A percentile compares a stretch with the other conserved stretches of the same genome.
These are phyloP conservation scores for Drosophila simulans DNA, from an alignment of 1,140 invertebrate species.

Conservation along the genomic window DNA sequence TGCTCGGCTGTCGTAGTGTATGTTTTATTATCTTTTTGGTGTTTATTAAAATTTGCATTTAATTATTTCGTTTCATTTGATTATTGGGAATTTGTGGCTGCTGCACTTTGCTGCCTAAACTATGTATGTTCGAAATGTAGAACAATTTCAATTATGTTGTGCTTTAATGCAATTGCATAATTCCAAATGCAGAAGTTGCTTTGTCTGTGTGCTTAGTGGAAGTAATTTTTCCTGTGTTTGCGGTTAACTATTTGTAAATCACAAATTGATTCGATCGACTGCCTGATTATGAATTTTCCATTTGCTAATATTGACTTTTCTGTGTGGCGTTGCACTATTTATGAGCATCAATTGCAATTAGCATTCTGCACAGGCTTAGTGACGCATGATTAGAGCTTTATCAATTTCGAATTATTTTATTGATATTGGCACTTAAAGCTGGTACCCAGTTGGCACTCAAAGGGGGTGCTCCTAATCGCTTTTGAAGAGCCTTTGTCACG, in stretches of 20 bases:
- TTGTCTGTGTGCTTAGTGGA: slow-evolving; percentile 14
- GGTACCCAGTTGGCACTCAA: slow-evolving; percentile 14
- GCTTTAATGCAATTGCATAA: slow-evolving; percentile 53
- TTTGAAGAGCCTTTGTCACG: slow-evolving; percentile 1
- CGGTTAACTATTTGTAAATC: slow-evolving; percentile 52
- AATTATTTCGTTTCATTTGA: slow-evolving; percentile 65
- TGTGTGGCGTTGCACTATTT: slow-evolving; percentile 17
- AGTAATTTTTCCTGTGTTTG: slow-evolving; percentile 40
- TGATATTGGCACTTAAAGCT: slow-evolving; percentile 48
- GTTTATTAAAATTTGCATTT: slow-evolving; percentile 78
- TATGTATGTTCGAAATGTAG: slow-evolving; percentile 9
- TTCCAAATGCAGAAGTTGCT: not conserved
- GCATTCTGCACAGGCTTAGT: slow-evolving; percentile 57
- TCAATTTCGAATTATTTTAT: slow-evolving; percentile 53
- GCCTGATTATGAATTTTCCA: slow-evolving; percentile 44
- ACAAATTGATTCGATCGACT: slow-evolving; percentile 44
- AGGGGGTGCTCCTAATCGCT: slow-evolving; percentile 1
- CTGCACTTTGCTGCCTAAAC: slow-evolving; percentile 47
- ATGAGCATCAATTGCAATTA: slow-evolving; percentile 61
- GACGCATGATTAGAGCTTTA: slow-evolving; percentile 63
- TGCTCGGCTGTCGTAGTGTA: slow-evolving; percentile 3
- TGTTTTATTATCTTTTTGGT: slow-evolving; percentile 41
- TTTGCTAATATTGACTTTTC: slow-evolving; percentile 34
- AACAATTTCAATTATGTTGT: slow-evolving; percentile 36
- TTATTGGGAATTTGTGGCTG: slow-evolving; percentile 70